Percentiles rank a stretch among this genome's conserved stretches.
Conservation (phyloP, 2,797 vertebrate genomes). For the Crenuchus spilurus region DNA sequence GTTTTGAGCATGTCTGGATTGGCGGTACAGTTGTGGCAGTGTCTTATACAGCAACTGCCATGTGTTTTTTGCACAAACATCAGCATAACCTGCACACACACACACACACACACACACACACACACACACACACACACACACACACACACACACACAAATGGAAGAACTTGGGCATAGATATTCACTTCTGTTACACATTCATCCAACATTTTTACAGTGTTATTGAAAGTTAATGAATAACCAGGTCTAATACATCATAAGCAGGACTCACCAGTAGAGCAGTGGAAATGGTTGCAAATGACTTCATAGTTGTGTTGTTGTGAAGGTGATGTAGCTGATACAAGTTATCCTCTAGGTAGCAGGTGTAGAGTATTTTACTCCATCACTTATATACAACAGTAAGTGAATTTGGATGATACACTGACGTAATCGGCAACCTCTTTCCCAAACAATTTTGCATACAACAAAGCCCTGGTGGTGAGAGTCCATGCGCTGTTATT, state of each 20-base stretch:
- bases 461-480: not conserved
- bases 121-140: too few species aligned
- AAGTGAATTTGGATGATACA: not conserved
- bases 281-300: constrained; percentile 7
- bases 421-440: constrained; percentile 38
- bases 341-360: not conserved
- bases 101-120: not conserved
- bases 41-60: not conserved
- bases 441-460: constrained; percentile 54
- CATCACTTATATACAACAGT: constrained; percentile 13
- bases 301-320: constrained; percentile 2
- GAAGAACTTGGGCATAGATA: too few species aligned
- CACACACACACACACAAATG: too few species aligned
- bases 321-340: not conserved
- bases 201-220: too few species aligned
- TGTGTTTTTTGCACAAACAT: not conserved
- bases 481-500: constrained; percentile 17
- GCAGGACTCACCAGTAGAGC: constrained; percentile 41
- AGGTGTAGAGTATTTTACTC: not conserved
- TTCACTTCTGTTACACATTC: too few species aligned
- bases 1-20: not conserved
- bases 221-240: too few species aligned
- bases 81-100: constrained; percentile 12
- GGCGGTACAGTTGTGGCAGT: not conserved
- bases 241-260: not conserved